These are phyloP conservation scores for Protonemura montana DNA, from an alignment of 2,888 invertebrate species.

Conservation along the genomic window DNA sequence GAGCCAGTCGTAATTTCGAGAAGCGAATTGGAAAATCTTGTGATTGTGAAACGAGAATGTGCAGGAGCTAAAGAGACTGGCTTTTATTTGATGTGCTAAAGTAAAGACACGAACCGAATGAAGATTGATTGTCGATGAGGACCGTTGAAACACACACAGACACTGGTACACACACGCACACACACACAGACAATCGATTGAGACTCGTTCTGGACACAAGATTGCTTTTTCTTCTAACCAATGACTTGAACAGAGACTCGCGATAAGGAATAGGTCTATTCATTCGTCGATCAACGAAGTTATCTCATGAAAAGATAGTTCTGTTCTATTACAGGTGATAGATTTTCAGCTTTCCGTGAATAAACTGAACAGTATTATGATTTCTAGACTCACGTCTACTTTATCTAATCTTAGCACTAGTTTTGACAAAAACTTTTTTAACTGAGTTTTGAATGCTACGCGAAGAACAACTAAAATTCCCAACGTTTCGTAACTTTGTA, in stretches of 20 bases:
- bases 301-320: neutral
- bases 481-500: too few species aligned
- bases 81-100: constrained; percentile 27
- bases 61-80: neutral
- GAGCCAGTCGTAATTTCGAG: neutral
- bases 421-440: too few species aligned
- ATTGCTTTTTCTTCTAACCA: constrained; percentile 2
- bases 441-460: too few species aligned
- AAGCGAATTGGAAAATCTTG: constrained; percentile 24
- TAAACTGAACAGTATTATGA: too few species aligned
- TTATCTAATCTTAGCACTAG: too few species aligned
- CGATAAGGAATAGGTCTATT: neutral
- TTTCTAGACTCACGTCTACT: too few species aligned
- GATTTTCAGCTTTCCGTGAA: neutral
- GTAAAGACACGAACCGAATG: constrained; percentile 25
- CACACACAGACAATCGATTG: neutral
- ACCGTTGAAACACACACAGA: neutral
- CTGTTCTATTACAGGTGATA: neutral
- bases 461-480: too few species aligned
- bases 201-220: neutral
- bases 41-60: constrained; percentile 27
- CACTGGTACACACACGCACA: neutral
- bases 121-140: constrained; percentile 23
- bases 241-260: neutral
- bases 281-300: neutral